phyloP scores from a whole-genome alignment of 2,113 vertebrate genomes.

The Cephalopterus ornatus region DNA sequence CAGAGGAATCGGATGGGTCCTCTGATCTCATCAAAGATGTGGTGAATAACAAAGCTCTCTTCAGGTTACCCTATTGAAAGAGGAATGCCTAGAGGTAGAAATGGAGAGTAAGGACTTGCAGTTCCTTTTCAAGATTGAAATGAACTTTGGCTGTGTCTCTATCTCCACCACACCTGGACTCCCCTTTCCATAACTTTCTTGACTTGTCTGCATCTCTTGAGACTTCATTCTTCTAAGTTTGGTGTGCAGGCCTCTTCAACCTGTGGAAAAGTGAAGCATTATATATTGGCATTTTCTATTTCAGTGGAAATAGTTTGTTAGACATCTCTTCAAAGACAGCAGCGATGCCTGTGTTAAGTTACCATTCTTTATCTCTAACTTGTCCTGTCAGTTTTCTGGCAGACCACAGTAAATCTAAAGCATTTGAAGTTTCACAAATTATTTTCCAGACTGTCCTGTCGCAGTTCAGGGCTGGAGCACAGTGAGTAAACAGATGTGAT shows the following conservation, averaged over 20 bases:
- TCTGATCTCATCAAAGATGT: not conserved
- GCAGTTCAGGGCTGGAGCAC: not conserved
- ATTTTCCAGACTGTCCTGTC: slow-evolving; percentile 40
- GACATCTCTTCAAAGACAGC: slow-evolving; percentile 12
- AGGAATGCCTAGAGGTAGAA: not conserved
- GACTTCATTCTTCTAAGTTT: not conserved
- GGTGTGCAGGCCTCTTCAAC: not conserved
- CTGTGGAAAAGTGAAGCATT: not conserved
- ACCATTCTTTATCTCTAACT: slow-evolving; percentile 56
- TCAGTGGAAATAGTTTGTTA: not conserved
- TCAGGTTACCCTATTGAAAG: not conserved
- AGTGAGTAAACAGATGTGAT: slow-evolving; percentile 7
- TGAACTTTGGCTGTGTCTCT: not conserved
- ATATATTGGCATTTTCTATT: not conserved
- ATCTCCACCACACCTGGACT: not conserved
- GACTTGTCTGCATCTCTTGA: accelerated
- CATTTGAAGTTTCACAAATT: slow-evolving; percentile 24
- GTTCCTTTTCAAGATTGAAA: not conserved
- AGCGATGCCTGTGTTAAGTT: slow-evolving; percentile 27
- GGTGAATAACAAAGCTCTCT: not conserved
- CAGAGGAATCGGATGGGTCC: not conserved
- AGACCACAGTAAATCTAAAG: slow-evolving; percentile 48
- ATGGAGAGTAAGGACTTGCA: not conserved
- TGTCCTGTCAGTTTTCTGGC: slow-evolving; percentile 50
- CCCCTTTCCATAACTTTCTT: not conserved